Evolutionary conservation across 2,797 vertebrate genomes (phyloP).

Genomic region (Phalloptychus januarius): DNA sequence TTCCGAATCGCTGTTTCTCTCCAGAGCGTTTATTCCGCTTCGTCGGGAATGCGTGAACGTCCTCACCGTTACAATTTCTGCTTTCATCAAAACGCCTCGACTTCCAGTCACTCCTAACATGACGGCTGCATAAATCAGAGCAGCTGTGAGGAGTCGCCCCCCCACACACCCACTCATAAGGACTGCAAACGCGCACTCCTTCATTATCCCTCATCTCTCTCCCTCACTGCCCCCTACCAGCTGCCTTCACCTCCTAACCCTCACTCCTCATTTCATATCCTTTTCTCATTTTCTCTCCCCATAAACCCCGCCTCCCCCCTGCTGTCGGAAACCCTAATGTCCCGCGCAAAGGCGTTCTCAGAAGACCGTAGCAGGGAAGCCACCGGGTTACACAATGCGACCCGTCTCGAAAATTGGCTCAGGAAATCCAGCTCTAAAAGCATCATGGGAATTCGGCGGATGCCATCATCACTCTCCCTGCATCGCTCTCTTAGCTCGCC

Average conservation of each 20-base stretch:
- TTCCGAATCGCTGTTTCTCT: slow-evolving; percentile 42
- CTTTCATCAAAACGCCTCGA: slow-evolving; percentile 53
- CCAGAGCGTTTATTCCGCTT: slow-evolving; percentile 52
- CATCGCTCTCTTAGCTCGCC: slow-evolving; percentile 57
- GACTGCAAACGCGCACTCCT: slow-evolving; percentile 19
- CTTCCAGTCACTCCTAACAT: slow-evolving; percentile 57
- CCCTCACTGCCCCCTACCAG: slow-evolving; percentile 21
- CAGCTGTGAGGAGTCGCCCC: slow-evolving; percentile 31
- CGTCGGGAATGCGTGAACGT: slow-evolving; percentile 66
- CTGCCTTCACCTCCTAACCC: slow-evolving; percentile 9
- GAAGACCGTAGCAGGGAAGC: slow-evolving; percentile 40
- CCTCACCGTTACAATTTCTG: slow-evolving; percentile 33
- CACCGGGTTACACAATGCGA: slow-evolving; percentile 37
- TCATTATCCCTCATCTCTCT: slow-evolving; percentile 28
- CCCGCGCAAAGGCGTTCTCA: slow-evolving; percentile 23
- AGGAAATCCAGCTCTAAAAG: slow-evolving; percentile 64
- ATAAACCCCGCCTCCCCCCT: background rate
- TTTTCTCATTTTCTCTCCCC: slow-evolving; percentile 28
- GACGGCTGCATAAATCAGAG: slow-evolving; percentile 71
- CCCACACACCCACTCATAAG: slow-evolving; percentile 3
- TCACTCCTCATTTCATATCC: slow-evolving; percentile 25
- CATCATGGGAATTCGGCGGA: slow-evolving; percentile 68
- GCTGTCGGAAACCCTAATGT: slow-evolving; percentile 43
- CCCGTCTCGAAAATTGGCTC: slow-evolving; percentile 60
- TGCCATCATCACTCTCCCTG: slow-evolving; percentile 65